Conservation (phyloP, 2,797 vertebrate genomes). For the Halcyon leucocephala region DNA sequence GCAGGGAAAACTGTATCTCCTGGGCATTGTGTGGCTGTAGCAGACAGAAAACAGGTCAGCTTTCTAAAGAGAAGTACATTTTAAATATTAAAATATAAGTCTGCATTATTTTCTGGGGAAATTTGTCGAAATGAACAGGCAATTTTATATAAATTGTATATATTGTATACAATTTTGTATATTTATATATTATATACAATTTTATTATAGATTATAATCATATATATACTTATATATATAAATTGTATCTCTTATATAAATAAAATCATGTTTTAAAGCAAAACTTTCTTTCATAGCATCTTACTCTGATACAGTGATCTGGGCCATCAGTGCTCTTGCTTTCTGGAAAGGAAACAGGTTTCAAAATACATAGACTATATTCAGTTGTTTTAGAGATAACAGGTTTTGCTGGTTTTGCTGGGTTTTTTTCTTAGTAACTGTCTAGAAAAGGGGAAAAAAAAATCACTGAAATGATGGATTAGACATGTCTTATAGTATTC, state of each 20-base stretch:
- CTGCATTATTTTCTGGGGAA: neutral
- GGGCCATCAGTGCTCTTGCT: neutral
- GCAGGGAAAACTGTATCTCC: neutral
- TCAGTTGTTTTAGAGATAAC: neutral
- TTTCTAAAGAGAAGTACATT: neutral
- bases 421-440: constrained; percentile 51
- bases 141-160: neutral
- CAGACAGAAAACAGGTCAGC: neutral
- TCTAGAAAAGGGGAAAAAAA: neutral
- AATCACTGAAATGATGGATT: constrained; percentile 25
- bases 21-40: no score
- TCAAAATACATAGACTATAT: neutral
- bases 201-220: no score
- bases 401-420: neutral
- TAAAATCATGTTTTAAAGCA: neutral
- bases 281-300: neutral
- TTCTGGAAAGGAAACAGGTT: constrained; percentile 8
- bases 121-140: neutral
- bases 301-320: neutral
- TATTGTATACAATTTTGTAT: no score
- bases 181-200: no score
- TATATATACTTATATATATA: no score
- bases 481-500: neutral
- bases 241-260: no score
- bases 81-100: neutral